Evolutionary conservation across 2,113 vertebrate species (phyloP), one percentile per base, ranked within the genome.

Genomic region (Promerops cafer): DNA sequence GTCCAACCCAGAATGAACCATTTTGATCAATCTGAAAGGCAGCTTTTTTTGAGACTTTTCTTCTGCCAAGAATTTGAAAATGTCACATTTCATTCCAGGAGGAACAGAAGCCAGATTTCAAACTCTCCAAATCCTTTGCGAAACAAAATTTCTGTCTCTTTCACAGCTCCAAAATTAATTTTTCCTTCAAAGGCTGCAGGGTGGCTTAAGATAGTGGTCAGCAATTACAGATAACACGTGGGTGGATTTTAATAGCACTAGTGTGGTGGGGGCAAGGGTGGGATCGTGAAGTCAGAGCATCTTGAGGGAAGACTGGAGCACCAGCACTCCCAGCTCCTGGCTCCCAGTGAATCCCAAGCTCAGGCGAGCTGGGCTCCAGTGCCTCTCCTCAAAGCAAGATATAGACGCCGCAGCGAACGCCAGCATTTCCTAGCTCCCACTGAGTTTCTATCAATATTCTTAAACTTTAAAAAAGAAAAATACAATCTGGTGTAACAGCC

Each of bases 391-490:
- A 3, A 87, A 94, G 76, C 39, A 59, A 78, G 94, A 96, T 84
- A 83, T 39, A 90, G 93, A 94, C 11, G 0, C 40, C 0, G 16
- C 66, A 85, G 66, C 0, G 1, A 90, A 60, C 5, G 63, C 94
- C 96, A 96, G 80, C 89, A 89, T 94, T 92, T 95, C 86, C 94
- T 60, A 92, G 83, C 89, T 97, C 94, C 93, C 86, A 89, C 86
- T 89, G 95, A 84, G 91, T 92, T 97, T 96, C 96, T 95, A 95
- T 95, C 95, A 96, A 96, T 96, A 95, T 83, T 97, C 95, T 95
- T 95, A 96, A 93, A 89, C 94, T 97, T 96, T 96, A 96, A 93
- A 96, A 91, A 94, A 80, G 94, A 96, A 96, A 97, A 96, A 96
- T 96, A 95, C 95, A 95, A 92, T 94, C 96, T 97, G 94, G 89